Base-by-base conservation (phyloP, 1,140 invertebrate genomes). In the Heliconius eleuchia region DNA sequence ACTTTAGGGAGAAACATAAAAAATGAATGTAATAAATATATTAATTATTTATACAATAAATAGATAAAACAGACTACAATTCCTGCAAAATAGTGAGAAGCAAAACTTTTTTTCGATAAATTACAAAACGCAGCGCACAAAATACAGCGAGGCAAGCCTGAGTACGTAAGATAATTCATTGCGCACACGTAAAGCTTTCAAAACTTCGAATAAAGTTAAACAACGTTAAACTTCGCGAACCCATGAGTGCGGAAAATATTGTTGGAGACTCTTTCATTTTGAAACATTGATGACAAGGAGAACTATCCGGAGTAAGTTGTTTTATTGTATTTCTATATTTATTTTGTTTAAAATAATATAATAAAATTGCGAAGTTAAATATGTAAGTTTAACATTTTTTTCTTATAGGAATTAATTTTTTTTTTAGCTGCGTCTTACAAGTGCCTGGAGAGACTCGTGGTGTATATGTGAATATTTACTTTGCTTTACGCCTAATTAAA, bases 191-290 rank as follows among this genome's bases (percentile, higher is more conserved):
- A 72, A 75, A 75, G 71, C 72, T 80, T 78, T 83, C 66, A 16
- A 75, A 80, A 83, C 52, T 83, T 78, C 52, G 55, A 30, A 76
- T 57, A 83, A 80, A 83, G 79, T 83, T 83, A 74, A 80, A 80
- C 82, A 79, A 83, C 72, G 77, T 75, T 76, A 77, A 79, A 83
- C 74, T 85, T 76, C 34, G 34, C 39, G 66, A 83, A 83, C 80
- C 82, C 80, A 85, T 81, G 79, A 84, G 79, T 77, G 77, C 80
- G 75, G 82, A 82, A 85, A 84, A 84, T 83, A 84, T 84, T 84
- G 81, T 83, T 80, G 71, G 77, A 81, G 76, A 83, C 79, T 84
- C 79, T 82, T 84, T 84, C 80, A 79, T 77, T 80, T 83, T 79
- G 79, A 80, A 83, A 79, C 77, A 80, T 79, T 74, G 71, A 78